Base-by-base conservation (phyloP, 2,888 invertebrate species). In the Pammene fasciana region DNA sequence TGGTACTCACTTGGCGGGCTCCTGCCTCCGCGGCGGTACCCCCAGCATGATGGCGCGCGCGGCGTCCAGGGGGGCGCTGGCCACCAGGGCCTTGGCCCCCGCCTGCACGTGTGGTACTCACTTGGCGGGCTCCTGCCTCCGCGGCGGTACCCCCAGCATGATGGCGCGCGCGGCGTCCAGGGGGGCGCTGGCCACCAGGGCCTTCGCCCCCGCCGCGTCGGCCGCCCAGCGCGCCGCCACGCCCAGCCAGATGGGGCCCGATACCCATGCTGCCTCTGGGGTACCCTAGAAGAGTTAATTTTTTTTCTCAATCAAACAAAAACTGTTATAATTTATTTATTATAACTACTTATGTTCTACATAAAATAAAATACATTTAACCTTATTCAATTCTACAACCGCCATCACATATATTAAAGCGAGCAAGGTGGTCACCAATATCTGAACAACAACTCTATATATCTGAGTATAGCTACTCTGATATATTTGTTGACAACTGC, bases 211-310 rank as follows among this genome's bases (percentile, higher is more conserved):
- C 50, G 77, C 78, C 52, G 73, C 61, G 38, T 71, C 66, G 13
- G 81, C 79, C 56, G 82, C 81, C 92, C 93, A 91, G 71, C 92
- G 87, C 71, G 90, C 90, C 74, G 86, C 83, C 77, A 88, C 84
- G 41, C 86, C 85, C 76, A 92, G 84, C 92, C 92, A 92, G 68
- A 83, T 81, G 16, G 91, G 87, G 0, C 90, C 89, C 0, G 71
- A 56, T 67, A 89, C 82, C 0, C 72, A 3, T 0, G 71, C 72
- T 0, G 86, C 78, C 26, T 89, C 89, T 0, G 87, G 77, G 0
- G 74, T 79, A 10, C 90, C 90, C 90, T 89, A 77, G 9, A 13
- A 50, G n/a, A n/a, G n/a, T n/a, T n/a, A n/a, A n/a, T n/a, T 18
- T 26, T 26, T 26, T 26, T 3, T 26, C 2, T 26, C 26, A 26